Evolutionary conservation across 2,888 invertebrate species (phyloP).

Genomic region (Dryomyza anilis): DNA sequence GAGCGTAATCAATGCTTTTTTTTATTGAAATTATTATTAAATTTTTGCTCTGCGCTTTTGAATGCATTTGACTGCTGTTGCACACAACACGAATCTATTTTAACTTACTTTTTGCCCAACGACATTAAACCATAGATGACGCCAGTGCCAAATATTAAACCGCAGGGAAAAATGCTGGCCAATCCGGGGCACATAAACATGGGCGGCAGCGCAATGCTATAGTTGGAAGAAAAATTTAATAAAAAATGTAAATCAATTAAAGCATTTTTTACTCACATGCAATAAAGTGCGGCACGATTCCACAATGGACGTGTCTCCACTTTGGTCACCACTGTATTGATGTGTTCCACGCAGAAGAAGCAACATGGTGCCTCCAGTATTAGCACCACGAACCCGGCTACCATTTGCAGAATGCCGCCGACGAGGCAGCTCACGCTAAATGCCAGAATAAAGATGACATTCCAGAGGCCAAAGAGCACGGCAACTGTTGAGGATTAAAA

Average conservation of each 20-base stretch:
- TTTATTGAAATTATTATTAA: neutral
- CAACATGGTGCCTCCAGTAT: constrained; percentile 96
- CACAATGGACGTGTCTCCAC: constrained; percentile 85
- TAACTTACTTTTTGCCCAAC: constrained; percentile 88
- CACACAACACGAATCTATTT: neutral
- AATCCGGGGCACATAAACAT: constrained; percentile 78
- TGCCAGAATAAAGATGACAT: constrained; percentile 71
- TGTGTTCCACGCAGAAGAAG: constrained; percentile 94
- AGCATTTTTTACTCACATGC: constrained; percentile 81
- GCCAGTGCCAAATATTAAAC: constrained; percentile 86
- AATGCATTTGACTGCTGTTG: neutral
- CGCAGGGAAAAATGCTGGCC: constrained; percentile 83
- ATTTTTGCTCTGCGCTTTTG: too few species aligned
- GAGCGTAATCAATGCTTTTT: too few species aligned
- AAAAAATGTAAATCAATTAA: too few species aligned
- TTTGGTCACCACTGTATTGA: constrained; percentile 82
- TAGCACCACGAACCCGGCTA: constrained; percentile 86
- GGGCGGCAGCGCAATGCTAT: constrained; percentile 79
- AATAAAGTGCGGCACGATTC: constrained; percentile 86
- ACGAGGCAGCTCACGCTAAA: constrained; percentile 71
- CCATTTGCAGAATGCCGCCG: constrained; percentile 84
- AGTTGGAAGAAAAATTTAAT: too few species aligned
- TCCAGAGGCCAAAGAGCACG: constrained; percentile 80
- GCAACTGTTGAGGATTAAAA: constrained; percentile 70
- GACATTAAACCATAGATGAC: constrained; percentile 93